These are phyloP conservation scores for Lepidurus couesii DNA, from an alignment of 1,140 invertebrate genomes.

Conservation along the genomic window DNA sequence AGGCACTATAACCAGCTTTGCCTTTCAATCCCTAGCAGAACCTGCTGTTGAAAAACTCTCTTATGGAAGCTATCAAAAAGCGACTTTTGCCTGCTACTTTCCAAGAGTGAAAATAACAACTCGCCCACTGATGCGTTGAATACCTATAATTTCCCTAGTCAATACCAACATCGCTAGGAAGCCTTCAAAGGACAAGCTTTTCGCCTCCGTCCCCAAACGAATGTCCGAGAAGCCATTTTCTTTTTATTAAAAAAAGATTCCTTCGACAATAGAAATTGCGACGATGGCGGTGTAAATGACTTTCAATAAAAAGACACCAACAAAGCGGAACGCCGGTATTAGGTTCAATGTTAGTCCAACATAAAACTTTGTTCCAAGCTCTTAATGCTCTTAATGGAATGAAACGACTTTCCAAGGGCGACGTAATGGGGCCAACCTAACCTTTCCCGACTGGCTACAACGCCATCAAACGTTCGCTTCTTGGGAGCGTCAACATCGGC, in stretches of 20 bases:
- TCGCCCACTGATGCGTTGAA: not conserved
- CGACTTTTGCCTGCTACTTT: not conserved
- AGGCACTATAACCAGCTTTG: not conserved
- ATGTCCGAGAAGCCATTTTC: not conserved
- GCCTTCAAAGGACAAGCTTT: not conserved
- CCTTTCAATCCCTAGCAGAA: not conserved
- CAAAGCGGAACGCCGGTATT: not conserved
- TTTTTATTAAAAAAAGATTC: not conserved
- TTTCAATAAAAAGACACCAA: not conserved
- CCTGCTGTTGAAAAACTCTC: not conserved
- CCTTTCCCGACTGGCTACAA: not conserved
- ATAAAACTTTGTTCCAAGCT: constrained; percentile 10
- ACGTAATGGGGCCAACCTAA: not conserved
- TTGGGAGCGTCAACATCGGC: not conserved
- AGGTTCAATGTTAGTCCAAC: constrained; percentile 15
- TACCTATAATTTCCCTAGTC: not conserved
- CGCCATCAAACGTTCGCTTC: not conserved
- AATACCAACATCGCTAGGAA: not conserved
- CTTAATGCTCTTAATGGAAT: constrained; percentile 12
- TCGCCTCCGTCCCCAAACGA: not conserved
- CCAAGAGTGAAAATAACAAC: not conserved
- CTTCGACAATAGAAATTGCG: not conserved
- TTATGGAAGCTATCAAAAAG: not conserved
- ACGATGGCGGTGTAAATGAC: not conserved
- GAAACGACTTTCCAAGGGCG: not conserved